Evolutionary conservation across 2,888 invertebrate species (phyloP).

Genomic region (Leptopilina drosophilae): DNA sequence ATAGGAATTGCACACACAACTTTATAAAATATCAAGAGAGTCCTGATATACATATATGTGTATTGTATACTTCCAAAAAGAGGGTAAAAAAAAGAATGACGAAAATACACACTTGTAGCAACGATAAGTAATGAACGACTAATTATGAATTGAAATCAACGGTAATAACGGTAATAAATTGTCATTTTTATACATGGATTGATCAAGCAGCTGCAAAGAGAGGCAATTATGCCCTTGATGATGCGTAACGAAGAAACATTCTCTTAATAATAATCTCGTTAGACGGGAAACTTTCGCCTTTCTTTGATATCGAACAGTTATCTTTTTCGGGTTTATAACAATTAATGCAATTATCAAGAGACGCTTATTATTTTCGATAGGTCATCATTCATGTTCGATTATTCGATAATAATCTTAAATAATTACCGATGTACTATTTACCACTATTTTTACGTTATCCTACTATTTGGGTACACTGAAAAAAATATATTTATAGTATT

Average conservation of each 20-base stretch:
- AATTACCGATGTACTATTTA: neutral
- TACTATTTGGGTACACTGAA: too few relatives aligned
- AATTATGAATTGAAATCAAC: slow-evolving; percentile 18
- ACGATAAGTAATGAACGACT: slow-evolving; percentile 9
- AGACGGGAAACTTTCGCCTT: slow-evolving; percentile 14
- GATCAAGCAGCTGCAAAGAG: neutral
- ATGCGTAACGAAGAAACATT: slow-evolving; percentile 16
- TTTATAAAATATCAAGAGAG: neutral
- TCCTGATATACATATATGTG: neutral
- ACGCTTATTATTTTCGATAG: neutral
- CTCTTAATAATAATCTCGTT: slow-evolving; percentile 2
- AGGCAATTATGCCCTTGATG: slow-evolving; percentile 19
- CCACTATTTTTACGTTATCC: too few relatives aligned
- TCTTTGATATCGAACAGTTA: slow-evolving; percentile 9
- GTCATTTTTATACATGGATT: slow-evolving; percentile 14
- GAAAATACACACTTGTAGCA: neutral
- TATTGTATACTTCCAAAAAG: too few relatives aligned
- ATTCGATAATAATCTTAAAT: neutral
- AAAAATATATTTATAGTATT: too few relatives aligned
- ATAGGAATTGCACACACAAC: slow-evolving; percentile 17
- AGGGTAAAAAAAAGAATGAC: neutral
- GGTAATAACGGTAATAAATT: slow-evolving; percentile 25
- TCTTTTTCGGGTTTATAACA: neutral
- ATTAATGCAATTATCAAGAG: neutral
- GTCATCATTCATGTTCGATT: neutral